Base-by-base conservation (phyloP, 2,797 vertebrate species). In the Capromys pilorides region DNA sequence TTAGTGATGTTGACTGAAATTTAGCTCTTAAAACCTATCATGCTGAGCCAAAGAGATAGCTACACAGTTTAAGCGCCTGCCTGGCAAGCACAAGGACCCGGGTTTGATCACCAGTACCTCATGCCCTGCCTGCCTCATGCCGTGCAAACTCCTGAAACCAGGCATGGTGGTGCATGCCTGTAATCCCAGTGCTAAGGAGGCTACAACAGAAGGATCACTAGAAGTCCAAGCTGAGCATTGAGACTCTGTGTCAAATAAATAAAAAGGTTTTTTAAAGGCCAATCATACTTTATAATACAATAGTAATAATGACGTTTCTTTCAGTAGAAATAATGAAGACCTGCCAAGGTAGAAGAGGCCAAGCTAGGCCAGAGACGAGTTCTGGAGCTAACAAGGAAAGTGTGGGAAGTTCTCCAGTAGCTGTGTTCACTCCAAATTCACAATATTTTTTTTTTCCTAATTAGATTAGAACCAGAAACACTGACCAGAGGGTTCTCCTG, bases 241-340 rank as follows among this genome's bases (percentile, higher is more conserved):
- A 57, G 54, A 57, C 54, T 14, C 16, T 57, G 54, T 19, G 18
- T 14, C 54, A 57, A 57, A 57, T 57, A 57, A 57, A 18, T 57
- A 57, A 57, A 57, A 57, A 57, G 54, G 18, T 57, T 2, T 57
- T 57, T 57, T 93, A 86, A 77, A n/a, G 33, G 69, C 13, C 28
- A 51, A 31, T 93, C 36, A 13, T 67, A 80, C 69, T 79, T 90
- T 67, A 94, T 14, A 90, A 84, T 31, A 59, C 24, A 86, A n/a
- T 31, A 45, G 54, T 62, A 90, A 91, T 73, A 13, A 28, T 51
- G 24, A 28, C 22, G 41, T 77, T 51, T 62, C 41, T 88, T n/a
- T 81, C 51, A 82, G 21, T 16, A 94, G 45, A 36, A 36, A 6
- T 0, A 59, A 12, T 9, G 62, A 9, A 19, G 67, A 1, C 41